Evolutionary conservation across 2,888 invertebrate genomes (phyloP).

Genomic region (Nemapogon koenigi): DNA sequence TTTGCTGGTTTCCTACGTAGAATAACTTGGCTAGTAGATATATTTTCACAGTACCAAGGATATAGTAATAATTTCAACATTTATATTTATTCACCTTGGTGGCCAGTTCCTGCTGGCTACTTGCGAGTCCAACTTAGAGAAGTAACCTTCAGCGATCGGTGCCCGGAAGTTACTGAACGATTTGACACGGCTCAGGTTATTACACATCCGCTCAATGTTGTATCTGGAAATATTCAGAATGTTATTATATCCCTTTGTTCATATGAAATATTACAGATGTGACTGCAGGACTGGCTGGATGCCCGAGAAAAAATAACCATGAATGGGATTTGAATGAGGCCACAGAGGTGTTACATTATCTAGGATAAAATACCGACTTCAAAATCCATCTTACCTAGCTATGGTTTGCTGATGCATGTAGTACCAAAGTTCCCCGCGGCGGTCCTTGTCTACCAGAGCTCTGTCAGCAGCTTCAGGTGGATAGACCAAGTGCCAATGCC

Average conservation of each 20-base stretch:
- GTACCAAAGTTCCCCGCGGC: slow-evolving; percentile 80
- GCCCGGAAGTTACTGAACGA: slow-evolving; percentile 71
- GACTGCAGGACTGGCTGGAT: no score
- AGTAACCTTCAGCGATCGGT: slow-evolving; percentile 80
- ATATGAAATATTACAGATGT: no score
- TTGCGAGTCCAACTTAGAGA: slow-evolving; percentile 82
- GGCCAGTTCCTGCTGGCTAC: slow-evolving; percentile 81
- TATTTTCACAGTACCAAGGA: no score
- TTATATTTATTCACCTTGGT: slow-evolving; percentile 48
- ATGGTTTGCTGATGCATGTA: slow-evolving; percentile 80
- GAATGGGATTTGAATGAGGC: no score
- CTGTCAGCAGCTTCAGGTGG: slow-evolving; percentile 72
- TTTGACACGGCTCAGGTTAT: slow-evolving; percentile 68
- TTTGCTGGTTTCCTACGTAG: no score
- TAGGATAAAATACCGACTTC: no score
- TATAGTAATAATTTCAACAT: no score
- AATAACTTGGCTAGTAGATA: no score
- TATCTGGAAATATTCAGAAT: no score
- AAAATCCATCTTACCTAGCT: slow-evolving; percentile 53
- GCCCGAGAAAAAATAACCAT: no score
- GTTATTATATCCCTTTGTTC: no score
- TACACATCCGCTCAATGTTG: slow-evolving; percentile 78
- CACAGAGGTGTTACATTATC: no score
- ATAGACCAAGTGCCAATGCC: slow-evolving; percentile 92
- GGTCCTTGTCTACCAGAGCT: slow-evolving; percentile 70